These are phyloP conservation scores for Berghia stephanieae DNA, from an alignment of 1,140 invertebrate species.

Conservation along the genomic window DNA sequence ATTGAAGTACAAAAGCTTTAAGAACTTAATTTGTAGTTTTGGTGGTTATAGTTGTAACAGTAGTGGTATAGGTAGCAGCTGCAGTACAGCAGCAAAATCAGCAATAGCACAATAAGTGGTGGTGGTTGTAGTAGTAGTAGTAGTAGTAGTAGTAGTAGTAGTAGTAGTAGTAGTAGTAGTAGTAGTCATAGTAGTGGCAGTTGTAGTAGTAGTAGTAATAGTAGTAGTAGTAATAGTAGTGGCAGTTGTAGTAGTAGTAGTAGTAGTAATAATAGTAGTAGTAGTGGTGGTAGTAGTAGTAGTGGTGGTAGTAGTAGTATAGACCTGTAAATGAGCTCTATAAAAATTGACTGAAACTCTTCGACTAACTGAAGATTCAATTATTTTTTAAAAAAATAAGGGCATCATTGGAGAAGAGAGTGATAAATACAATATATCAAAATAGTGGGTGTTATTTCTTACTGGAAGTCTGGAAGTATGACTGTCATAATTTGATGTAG, in stretches of 20 bases:
- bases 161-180: constrained; percentile 35
- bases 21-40: neutral
- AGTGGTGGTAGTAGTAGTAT: no score
- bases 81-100: constrained; percentile 29
- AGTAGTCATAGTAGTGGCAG: constrained; percentile 31
- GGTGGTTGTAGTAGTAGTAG: neutral
- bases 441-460: no score
- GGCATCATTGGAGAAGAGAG: no score
- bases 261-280: constrained; percentile 27
- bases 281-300: neutral
- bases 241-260: constrained; percentile 32
- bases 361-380: no score
- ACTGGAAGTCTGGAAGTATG: no score
- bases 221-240: constrained; percentile 32
- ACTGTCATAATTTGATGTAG: no score
- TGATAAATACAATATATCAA: no score
- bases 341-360: no score
- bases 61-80: constrained; percentile 31
- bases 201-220: constrained; percentile 34
- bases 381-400: no score
- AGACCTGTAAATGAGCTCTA: no score
- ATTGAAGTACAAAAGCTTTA: neutral
- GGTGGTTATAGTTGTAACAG: constrained; percentile 24
- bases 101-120: constrained; percentile 9
- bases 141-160: constrained; percentile 26